Conservation (phyloP, 2,888 invertebrate genomes). For the Dioctria rufipes region DNA sequence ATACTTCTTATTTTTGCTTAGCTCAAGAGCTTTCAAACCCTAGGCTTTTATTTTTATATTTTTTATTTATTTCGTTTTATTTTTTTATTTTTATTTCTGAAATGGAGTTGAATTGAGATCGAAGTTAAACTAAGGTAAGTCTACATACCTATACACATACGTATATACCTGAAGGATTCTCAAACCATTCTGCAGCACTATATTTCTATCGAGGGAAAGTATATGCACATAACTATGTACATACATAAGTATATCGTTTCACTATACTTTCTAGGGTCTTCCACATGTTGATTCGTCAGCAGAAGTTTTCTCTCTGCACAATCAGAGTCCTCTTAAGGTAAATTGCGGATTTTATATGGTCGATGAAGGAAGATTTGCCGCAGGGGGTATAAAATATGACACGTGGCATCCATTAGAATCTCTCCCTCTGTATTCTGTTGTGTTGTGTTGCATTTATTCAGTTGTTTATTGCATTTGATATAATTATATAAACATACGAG, state of each 20-base stretch:
- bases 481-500: no score
- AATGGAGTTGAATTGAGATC: not conserved
- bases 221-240: no score
- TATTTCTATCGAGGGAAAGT: no score
- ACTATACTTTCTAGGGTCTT: not conserved
- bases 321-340: constrained; percentile 8
- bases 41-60: constrained; percentile 7
- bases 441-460: constrained; percentile 24
- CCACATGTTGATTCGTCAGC: constrained; percentile 51
- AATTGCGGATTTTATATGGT: not conserved
- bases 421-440: not conserved
- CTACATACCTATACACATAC: no score
- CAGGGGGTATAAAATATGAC: constrained; percentile 38
- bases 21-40: not conserved
- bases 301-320: constrained; percentile 17
- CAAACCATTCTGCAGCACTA: no score
- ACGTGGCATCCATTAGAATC: constrained; percentile 41
- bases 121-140: no score
- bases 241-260: constrained; percentile 1
- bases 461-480: constrained; percentile 19
- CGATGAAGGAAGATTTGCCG: constrained; percentile 16
- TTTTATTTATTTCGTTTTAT: no score
- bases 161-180: no score
- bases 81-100: not conserved
- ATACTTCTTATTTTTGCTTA: constrained; percentile 20